phyloP scores from a whole-genome alignment of 2,113 vertebrate genomes.

The Cacatua alba region DNA sequence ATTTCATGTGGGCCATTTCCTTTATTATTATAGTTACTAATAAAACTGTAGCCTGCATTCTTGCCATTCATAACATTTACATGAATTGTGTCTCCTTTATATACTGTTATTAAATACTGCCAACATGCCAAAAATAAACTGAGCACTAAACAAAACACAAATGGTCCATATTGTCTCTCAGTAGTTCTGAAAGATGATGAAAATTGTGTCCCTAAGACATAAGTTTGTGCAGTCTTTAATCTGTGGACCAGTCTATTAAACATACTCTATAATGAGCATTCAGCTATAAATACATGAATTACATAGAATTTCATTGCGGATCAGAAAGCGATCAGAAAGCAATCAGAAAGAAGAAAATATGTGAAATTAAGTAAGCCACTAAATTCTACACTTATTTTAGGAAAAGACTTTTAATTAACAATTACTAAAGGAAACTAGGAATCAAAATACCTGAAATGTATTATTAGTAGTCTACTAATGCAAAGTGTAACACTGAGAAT shows the following conservation, averaged over 20 bases:
- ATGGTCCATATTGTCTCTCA: background rate
- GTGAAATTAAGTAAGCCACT: background rate
- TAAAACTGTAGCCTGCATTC: background rate
- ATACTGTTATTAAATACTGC: background rate
- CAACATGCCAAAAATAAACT: background rate
- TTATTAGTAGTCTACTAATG: background rate
- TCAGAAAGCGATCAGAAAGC: background rate
- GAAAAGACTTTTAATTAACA: background rate
- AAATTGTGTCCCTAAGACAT: background rate
- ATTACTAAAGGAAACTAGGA: background rate
- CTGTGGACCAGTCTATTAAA: background rate
- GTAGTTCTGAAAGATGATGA: background rate
- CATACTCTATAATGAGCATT: background rate
- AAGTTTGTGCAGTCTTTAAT: background rate
- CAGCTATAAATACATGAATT: background rate
- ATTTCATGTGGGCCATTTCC: background rate
- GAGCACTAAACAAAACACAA: background rate
- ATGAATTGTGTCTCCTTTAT: background rate
- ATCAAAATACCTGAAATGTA: background rate
- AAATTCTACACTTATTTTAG: background rate
- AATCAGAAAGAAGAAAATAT: background rate
- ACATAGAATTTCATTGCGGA: background rate
- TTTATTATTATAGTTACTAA: background rate
- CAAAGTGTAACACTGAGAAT: background rate
- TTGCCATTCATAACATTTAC: background rate